Base-by-base conservation (phyloP, 2,113 vertebrate species). In the Saccopteryx bilineata region DNA sequence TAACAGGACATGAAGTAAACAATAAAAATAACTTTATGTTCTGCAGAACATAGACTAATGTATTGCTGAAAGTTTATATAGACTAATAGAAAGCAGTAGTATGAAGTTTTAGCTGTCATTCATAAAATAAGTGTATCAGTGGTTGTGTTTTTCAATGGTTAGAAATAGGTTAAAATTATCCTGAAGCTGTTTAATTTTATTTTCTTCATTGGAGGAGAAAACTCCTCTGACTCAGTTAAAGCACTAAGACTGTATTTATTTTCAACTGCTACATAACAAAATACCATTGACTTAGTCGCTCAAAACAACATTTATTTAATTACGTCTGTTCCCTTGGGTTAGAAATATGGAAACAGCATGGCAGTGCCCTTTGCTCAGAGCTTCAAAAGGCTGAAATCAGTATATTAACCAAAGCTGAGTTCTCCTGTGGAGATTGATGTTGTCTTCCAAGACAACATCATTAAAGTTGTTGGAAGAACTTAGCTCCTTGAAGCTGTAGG, bases 211-310 rank as follows among this genome's bases (percentile, higher is more conserved):
- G 75, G 58, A 71, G 46, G 74, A 74, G 19, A 69, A 87, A 58
- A 78, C 76, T 48, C 18, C 28, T 56, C 0, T 33, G 33, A 65
- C 15, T 94, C 61, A 9, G 1, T 50, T 68, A 82, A 90, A 84
- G 5, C 19, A 28, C 2, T 54, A 52, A 54, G 15, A 48, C 65
- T 82, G 4, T n/a, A 19, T 94, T 87, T 50, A n/a, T 48, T 92
- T 97, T 87, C 9, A 72, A 4, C 68, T 95, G 9, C 71, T 93
- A 28, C 52, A 7, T 83, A 93, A 92, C 31, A 63, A 90, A 90
- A 95, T 52, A 48, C 33, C 21, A 75, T 19, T 68, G 31, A 17
- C 26, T 39, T 65, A 93, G 75, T 85, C 54, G 14, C 46, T 79
- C 61, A 75, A 81, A 93, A 54, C 10, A 56, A 10, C 15, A 19